Conservation (phyloP, 2,797 vertebrate genomes). For the Mormyrops attenuatus region DNA sequence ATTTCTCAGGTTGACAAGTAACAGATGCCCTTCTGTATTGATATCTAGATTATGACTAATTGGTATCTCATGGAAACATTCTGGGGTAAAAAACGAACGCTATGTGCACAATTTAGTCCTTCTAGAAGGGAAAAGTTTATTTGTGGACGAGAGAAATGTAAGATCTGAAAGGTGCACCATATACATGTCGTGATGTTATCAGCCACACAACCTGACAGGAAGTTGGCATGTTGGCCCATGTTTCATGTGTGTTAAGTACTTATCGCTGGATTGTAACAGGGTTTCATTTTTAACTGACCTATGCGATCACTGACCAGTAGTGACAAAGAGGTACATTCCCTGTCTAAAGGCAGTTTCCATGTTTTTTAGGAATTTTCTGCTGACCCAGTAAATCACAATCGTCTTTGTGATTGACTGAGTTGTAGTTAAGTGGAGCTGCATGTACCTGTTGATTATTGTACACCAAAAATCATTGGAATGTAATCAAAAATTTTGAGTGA, state of each 20-base stretch:
- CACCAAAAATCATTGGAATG: background rate
- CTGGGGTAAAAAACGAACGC: background rate
- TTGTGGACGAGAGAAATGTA: background rate
- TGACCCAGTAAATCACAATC: background rate
- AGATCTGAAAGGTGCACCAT: background rate
- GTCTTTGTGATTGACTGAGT: background rate
- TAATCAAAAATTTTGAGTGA: background rate
- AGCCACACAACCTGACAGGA: background rate
- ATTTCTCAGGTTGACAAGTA: background rate
- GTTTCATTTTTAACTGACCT: background rate
- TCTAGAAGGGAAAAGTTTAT: background rate
- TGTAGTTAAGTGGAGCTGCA: background rate
- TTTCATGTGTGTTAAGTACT: background rate
- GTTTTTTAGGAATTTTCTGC: background rate
- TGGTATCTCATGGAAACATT: background rate
- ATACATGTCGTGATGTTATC: background rate
- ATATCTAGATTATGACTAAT: background rate
- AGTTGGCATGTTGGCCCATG: background rate
- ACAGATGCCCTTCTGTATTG: background rate
- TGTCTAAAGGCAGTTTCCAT: background rate
- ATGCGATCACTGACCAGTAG: background rate
- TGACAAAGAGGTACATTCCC: background rate
- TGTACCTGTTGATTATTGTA: background rate
- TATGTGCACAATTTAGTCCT: background rate
- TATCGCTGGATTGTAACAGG: background rate